Percentiles rank a stretch among this genome's conserved stretches.
phyloP scores from a whole-genome alignment of 1,140 invertebrate genomes.

The Bemisia tabaci region DNA sequence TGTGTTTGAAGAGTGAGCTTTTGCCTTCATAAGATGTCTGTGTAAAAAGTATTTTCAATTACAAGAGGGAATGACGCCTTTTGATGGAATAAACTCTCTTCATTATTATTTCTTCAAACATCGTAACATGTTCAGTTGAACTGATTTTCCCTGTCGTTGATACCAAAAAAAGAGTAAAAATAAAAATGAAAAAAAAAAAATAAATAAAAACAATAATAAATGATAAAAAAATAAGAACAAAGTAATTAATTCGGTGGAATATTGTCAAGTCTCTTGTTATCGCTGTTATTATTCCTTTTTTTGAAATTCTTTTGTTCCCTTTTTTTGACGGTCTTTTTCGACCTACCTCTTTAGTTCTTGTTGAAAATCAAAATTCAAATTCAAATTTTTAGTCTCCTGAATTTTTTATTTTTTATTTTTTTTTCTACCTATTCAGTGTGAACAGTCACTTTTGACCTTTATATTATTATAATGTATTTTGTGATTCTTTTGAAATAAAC shows the following conservation, averaged over 20 bases:
- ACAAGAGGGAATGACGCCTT: too few species aligned
- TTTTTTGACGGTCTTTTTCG: not conserved
- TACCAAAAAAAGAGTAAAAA: not conserved
- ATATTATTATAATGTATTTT: too few species aligned
- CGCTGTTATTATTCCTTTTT: not conserved
- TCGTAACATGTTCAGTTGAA: too few species aligned
- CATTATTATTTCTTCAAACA: too few species aligned
- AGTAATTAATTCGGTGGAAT: not conserved
- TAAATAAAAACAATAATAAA: not conserved
- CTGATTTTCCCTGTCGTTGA: too few species aligned
- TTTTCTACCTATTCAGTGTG: too few species aligned
- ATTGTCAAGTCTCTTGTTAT: not conserved
- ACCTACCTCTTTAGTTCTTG: not conserved
- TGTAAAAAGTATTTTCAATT: too few species aligned
- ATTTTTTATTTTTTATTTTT: not conserved
- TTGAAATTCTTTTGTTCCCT: not conserved
- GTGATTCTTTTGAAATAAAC: too few species aligned
- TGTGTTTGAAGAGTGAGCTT: too few species aligned
- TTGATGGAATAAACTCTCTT: too few species aligned
- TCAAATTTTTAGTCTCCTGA: not conserved
- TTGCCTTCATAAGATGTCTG: too few species aligned
- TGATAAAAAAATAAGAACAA: not conserved
- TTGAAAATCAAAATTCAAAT: not conserved
- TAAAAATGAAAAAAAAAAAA: not conserved
- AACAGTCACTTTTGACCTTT: too few species aligned